Conservation (phyloP, 2,888 invertebrate species). For the Standfussiana lucernea region DNA sequence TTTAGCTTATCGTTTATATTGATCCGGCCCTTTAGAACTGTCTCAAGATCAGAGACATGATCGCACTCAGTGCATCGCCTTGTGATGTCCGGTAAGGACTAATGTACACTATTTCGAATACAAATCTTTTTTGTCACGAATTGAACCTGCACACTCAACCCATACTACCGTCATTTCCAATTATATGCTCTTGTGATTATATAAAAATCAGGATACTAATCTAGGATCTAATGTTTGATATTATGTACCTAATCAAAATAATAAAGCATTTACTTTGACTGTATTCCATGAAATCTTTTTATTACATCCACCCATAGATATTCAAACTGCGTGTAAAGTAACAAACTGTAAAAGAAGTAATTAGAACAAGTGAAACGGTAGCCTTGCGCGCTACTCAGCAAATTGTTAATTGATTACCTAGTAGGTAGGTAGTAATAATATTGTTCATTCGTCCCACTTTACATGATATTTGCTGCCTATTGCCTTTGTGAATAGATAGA, state of each 20-base stretch:
- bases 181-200: constrained; percentile 48
- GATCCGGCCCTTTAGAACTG: background rate
- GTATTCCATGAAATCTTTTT: constrained; percentile 47
- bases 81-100: background rate
- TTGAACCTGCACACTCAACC: constrained; percentile 12
- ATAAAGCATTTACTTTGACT: constrained; percentile 64
- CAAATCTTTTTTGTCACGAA: background rate
- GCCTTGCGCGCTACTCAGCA: constrained; percentile 48
- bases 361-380: constrained; percentile 48
- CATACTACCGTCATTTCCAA: constrained; percentile 32
- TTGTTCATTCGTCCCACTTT: constrained; percentile 51
- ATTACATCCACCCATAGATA: constrained; percentile 33
- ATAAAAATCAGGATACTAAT: constrained; percentile 36
- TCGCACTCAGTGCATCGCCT: background rate
- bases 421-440: constrained; percentile 31
- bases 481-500: constrained; percentile 14
- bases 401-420: constrained; percentile 53
- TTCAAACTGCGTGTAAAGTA: constrained; percentile 2
- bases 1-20: constrained; percentile 19
- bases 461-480: background rate
- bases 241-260: constrained; percentile 62
- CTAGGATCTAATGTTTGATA: constrained; percentile 54
- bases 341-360: too few relatives aligned
- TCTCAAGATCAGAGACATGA: constrained; percentile 6
- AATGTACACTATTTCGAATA: background rate